Evolutionary conservation across 1,140 invertebrate species (phyloP).

Genomic region (Sycophila sp.): DNA sequence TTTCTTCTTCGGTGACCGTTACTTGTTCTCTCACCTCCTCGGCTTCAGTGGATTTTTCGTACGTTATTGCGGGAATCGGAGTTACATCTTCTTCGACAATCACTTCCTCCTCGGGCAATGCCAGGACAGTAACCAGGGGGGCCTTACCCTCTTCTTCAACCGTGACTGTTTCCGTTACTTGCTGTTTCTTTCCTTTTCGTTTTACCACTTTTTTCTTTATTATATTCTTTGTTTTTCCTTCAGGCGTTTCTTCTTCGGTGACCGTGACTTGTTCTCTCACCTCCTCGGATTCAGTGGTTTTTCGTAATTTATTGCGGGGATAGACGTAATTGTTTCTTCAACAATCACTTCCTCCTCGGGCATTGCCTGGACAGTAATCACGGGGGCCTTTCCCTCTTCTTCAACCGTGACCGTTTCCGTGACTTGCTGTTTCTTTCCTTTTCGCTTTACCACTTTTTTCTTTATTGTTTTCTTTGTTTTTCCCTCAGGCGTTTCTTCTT

Average conservation of each 20-base stretch:
- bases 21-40: no score
- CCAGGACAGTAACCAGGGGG: no score
- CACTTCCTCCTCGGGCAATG: no score
- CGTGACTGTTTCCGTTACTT: conserved; percentile 64
- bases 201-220: conserved; percentile 52
- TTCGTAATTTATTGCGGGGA: conserved; percentile 9
- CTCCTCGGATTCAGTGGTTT: conserved; percentile 29
- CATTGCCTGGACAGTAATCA: conserved; percentile 29
- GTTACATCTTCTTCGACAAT: no score
- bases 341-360: conserved; percentile 38
- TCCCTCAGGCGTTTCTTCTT: conserved; percentile 35
- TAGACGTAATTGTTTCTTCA: neutral
- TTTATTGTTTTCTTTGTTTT: conserved; percentile 42
- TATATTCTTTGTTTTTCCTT: conserved; percentile 31
- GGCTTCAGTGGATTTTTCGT: no score
- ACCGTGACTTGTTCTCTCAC: conserved; percentile 32
- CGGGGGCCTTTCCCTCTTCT: conserved; percentile 44
- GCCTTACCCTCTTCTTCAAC: no score
- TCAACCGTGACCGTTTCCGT: conserved; percentile 64
- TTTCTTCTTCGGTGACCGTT: no score
- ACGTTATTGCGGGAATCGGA: no score
- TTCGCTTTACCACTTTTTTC: conserved; percentile 54
- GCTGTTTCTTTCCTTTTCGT: conserved; percentile 55
- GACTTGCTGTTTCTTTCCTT: conserved; percentile 54
- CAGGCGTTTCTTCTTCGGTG: neutral